Evolutionary conservation across 2,113 vertebrate genomes (phyloP).

Genomic region (Prinia subflava): DNA sequence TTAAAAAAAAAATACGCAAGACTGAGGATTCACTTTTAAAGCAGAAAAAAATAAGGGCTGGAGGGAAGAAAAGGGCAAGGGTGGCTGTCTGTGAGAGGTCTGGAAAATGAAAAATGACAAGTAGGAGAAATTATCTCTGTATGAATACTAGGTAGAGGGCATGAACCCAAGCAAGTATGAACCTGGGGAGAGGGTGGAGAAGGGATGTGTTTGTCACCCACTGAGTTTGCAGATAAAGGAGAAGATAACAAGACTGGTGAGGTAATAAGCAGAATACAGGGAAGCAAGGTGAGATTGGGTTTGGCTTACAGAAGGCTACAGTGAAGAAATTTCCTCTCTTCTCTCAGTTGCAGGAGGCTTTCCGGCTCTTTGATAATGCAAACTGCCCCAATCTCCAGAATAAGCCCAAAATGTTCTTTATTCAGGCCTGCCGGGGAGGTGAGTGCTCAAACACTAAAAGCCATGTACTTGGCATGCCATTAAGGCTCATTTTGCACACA

Average conservation of each 20-base stretch:
- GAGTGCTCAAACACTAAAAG: conserved; percentile 33
- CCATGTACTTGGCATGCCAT: not conserved
- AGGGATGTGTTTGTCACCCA: not conserved
- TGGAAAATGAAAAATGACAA: not conserved
- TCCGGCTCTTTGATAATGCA: conserved; percentile 88
- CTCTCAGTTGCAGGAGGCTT: conserved; percentile 88
- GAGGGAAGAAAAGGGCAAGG: not conserved
- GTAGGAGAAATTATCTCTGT: not conserved
- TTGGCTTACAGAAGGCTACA: not conserved
- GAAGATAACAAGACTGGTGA: not conserved
- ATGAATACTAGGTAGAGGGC: not conserved
- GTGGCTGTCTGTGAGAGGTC: not conserved
- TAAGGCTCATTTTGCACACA: conserved; percentile 21
- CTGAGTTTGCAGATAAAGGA: not conserved
- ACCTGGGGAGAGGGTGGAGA: not conserved
- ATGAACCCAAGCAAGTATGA: not conserved
- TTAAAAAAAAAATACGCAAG: not conserved
- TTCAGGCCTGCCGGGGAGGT: conserved; percentile 98
- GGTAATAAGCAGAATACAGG: not conserved
- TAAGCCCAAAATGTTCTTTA: conserved; percentile 98
- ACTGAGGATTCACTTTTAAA: not conserved
- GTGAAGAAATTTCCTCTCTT: not conserved
- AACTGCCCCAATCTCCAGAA: conserved; percentile 93
- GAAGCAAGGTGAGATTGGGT: not conserved
- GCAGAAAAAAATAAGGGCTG: not conserved